phyloP scores from a whole-genome alignment of 2,113 vertebrate species.

The human region DNA sequence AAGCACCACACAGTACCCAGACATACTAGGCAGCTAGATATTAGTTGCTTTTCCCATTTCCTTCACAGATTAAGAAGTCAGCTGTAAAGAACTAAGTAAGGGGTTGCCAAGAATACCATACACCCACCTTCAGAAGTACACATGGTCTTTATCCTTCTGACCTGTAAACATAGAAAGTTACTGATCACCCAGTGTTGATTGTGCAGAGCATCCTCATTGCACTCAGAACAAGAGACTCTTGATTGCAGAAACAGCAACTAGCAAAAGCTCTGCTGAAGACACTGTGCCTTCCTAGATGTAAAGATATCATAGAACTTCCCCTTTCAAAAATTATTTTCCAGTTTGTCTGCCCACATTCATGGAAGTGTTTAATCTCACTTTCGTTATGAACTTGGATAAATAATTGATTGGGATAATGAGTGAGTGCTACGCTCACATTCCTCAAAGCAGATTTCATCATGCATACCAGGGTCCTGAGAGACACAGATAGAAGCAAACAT shows the following conservation, averaged over 20 bases:
- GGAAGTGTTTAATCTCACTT: not conserved
- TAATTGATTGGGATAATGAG: not conserved
- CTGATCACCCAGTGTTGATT: not conserved
- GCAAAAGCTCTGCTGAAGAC: not conserved
- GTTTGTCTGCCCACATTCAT: not conserved
- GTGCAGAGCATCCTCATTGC: not conserved
- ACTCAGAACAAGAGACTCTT: not conserved
- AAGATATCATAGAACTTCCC: not conserved
- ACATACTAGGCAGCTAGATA: not conserved
- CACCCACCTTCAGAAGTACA: not conserved
- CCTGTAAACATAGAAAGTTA: not conserved
- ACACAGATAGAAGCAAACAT: not conserved
- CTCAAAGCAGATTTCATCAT: not conserved
- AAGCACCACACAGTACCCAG: not conserved
- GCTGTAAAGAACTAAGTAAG: not conserved
- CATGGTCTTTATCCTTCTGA: not conserved
- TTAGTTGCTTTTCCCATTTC: not conserved
- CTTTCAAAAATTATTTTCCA: not conserved
- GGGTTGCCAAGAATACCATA: fast-evolving
- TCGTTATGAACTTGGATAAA: not conserved
- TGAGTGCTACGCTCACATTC: not conserved
- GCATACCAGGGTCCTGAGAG: not conserved
- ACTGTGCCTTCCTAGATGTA: not conserved
- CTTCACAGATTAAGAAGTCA: not conserved
- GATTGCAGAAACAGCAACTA: not conserved